Evolutionary conservation across 2,888 invertebrate species (phyloP), one percentile per base, ranked within the genome.

Genomic region (Ophion costatus): DNA sequence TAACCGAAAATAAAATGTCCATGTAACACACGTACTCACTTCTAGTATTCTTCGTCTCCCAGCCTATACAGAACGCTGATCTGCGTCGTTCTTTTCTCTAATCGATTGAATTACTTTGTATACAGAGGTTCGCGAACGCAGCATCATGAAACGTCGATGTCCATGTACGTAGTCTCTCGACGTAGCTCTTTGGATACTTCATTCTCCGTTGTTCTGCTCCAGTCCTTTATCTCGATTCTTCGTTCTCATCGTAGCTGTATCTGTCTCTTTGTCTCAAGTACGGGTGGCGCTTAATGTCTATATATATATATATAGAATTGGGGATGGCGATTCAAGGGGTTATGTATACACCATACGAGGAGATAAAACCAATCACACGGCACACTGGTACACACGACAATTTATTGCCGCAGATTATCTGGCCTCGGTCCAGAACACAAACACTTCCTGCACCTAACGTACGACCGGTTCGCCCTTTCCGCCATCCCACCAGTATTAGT

Each of bases 361-460:
- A 92, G 92, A 92, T 92, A 92, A 92, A 92, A 92, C 92, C 92
- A 92, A 92, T 92, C 92, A 90, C 92, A 92, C 90, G 89, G 91
- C 90, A 88, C 89, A 74, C 80, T 74, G 91, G 90, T 91, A 91
- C 91, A 92, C 92, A 90, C 89, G 91, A 91, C 92, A 92, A 93
- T 93, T 92, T 93, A 92, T 93, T 92, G 91, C 92, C 89, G 89
- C 89, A 91, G 92, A 93, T 93, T 93, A 93, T 92, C 92, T 93
- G 93, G 93, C 93, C 87, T 88, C 85, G 88, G 90, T 93, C 93
- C 93, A 93, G 71, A 92, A 91, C 90, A 91, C 92, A 92, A 92
- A 92, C 92, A 92, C 92, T 92, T 90, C 89, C 59, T 74, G 66
- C 57, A 67, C 45, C 38, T 57, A 56, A 79, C 56, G 33, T 64